Conservation (phyloP, 2,113 vertebrate species). For the Caracal caracal region DNA sequence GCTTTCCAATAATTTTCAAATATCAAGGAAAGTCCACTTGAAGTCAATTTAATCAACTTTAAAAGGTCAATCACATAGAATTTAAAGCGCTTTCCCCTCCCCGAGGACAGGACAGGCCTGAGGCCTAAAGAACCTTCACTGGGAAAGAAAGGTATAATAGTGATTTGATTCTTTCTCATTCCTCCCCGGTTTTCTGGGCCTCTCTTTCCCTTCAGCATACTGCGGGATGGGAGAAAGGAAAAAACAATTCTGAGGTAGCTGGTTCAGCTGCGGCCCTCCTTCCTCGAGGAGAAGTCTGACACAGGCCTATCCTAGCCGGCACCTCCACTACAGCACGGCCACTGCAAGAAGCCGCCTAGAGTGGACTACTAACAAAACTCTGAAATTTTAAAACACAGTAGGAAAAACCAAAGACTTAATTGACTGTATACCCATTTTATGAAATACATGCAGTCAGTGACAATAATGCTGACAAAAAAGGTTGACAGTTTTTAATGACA, state of each 20-base stretch:
- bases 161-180: background rate
- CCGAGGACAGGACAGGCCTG: background rate
- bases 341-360: background rate
- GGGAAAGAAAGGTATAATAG: background rate
- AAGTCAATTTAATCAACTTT: background rate
- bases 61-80: background rate
- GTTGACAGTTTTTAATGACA: background rate
- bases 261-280: background rate
- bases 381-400: background rate
- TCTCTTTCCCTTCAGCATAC: background rate
- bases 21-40: background rate
- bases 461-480: background rate
- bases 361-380: background rate
- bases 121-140: background rate
- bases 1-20: background rate
- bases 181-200: background rate
- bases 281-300: background rate
- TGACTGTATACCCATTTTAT: background rate
- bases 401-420: background rate
- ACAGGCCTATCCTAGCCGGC: background rate
- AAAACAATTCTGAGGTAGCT: background rate
- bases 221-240: background rate
- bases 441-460: background rate
- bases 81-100: background rate
- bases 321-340: background rate